Percentiles rank a stretch among this genome's conserved stretches.
phyloP scores from a whole-genome alignment of 2,797 vertebrate species.

The Anguilla pacifica region DNA sequence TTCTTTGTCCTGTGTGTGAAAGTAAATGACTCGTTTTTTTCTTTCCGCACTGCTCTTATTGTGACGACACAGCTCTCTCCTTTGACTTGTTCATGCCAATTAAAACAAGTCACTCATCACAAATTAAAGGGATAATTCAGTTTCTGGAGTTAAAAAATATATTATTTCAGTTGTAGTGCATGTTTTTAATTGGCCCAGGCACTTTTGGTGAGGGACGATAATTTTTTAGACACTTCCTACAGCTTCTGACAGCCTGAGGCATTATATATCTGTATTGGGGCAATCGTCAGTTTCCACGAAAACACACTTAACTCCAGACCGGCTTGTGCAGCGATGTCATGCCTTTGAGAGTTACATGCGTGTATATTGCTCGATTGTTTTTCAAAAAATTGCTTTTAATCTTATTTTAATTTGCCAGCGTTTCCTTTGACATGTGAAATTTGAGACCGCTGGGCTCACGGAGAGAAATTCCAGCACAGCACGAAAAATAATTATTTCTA shows the following conservation, averaged over 20 bases:
- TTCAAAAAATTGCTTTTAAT: not conserved
- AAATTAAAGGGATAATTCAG: not conserved
- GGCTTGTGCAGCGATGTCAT: too few relatives aligned
- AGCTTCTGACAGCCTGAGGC: too few relatives aligned
- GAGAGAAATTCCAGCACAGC: not conserved
- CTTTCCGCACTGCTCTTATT: not conserved
- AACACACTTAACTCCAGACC: too few relatives aligned
- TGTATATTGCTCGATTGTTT: not conserved
- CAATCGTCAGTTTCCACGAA: too few relatives aligned
- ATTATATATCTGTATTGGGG: too few relatives aligned
- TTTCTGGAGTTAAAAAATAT: too few relatives aligned
- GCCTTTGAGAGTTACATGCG: too few relatives aligned
- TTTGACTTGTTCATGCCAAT: not conserved
- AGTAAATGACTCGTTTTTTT: not conserved
- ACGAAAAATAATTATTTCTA: not conserved
- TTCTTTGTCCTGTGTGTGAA: not conserved
- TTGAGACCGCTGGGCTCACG: not conserved
- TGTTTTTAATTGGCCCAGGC: too few relatives aligned
- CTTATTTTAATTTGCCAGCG: not conserved
- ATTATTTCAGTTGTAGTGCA: too few relatives aligned
- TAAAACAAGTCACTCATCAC: not conserved
- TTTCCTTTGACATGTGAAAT: not conserved
- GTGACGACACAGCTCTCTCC: not conserved
- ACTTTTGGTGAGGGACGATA: too few relatives aligned
- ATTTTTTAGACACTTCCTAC: too few relatives aligned